These are phyloP conservation scores for Napeogenes sylphis DNA, from an alignment of 2,888 invertebrate species.

Conservation along the genomic window DNA sequence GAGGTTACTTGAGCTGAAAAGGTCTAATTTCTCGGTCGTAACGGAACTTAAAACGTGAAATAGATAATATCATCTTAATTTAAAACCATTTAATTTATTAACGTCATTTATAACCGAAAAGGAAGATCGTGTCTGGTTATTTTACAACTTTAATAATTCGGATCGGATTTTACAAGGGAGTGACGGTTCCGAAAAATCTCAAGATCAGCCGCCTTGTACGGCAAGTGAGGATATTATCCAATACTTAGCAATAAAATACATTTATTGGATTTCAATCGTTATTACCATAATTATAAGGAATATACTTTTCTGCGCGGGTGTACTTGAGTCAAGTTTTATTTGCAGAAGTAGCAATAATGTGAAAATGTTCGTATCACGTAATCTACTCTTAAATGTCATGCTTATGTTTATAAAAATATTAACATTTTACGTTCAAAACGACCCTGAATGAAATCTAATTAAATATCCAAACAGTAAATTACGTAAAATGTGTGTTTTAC, in stretches of 20 bases:
- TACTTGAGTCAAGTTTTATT: conserved; percentile 6
- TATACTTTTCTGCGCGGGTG: background rate
- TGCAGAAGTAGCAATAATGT: background rate
- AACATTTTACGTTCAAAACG: background rate
- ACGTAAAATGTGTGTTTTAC: too few species aligned
- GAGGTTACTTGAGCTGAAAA: too few species aligned
- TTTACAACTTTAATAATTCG: conserved; percentile 30
- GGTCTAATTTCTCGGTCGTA: background rate
- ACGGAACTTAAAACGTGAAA: background rate
- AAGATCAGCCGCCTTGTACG: conserved; percentile 16
- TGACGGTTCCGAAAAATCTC: conserved; percentile 16
- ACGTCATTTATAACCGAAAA: background rate
- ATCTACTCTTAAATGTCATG: conserved; percentile 6
- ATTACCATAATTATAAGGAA: conserved; percentile 6
- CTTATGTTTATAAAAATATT: background rate
- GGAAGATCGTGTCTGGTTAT: conserved; percentile 36
- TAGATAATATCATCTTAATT: background rate
- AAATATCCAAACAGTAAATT: too few species aligned
- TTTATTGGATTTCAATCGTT: conserved; percentile 6
- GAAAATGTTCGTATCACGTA: background rate
- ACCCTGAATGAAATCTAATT: background rate
- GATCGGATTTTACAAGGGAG: conserved; percentile 14
- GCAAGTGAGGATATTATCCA: background rate
- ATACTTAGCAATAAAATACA: conserved; percentile 1
- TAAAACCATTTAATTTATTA: conserved; percentile 2